Percentiles rank a stretch among this genome's conserved stretches.
These are phyloP conservation scores for Cryptoblepharus egeriae DNA, from an alignment of 2,797 vertebrate species.

Conservation along the genomic window DNA sequence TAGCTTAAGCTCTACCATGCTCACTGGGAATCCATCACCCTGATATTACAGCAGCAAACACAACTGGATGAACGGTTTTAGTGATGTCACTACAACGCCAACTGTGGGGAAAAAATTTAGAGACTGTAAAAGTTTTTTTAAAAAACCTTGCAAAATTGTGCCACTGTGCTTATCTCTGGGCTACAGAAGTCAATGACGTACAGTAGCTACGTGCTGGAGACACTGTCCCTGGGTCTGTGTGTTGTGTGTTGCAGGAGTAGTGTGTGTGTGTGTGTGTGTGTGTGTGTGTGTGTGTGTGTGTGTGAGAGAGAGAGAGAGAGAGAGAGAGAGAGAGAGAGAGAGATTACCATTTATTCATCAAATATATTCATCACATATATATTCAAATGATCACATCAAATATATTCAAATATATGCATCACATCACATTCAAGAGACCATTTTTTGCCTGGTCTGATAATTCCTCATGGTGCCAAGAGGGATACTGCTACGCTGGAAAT, in stretches of 20 bases:
- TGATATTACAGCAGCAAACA: background rate
- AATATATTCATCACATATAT: background rate
- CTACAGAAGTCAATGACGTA: conserved; percentile 35
- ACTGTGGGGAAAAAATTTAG: too few relatives aligned
- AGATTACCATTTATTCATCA: background rate
- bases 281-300: background rate
- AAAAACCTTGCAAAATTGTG: background rate
- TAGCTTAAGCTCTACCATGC: too few relatives aligned
- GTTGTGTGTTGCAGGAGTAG: conserved; percentile 43
- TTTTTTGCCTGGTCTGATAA: conserved; percentile 6
- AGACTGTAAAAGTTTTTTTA: background rate
- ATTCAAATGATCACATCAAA: background rate
- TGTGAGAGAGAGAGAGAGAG: too few relatives aligned
- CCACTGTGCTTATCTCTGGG: conserved; percentile 58
- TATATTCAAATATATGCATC: rapidly evolving
- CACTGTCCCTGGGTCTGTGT: conserved; percentile 17
- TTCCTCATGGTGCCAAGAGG: conserved; percentile 37
- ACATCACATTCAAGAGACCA: background rate
- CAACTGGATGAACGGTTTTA: background rate
- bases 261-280: background rate
- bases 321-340: too few relatives aligned
- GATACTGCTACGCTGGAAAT: conserved; percentile 29
- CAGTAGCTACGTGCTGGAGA: conserved; percentile 11
- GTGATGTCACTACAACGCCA: background rate
- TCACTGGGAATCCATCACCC: background rate